Conservation (phyloP, 2,113 vertebrate species). For the Eptesicus fuscus region DNA sequence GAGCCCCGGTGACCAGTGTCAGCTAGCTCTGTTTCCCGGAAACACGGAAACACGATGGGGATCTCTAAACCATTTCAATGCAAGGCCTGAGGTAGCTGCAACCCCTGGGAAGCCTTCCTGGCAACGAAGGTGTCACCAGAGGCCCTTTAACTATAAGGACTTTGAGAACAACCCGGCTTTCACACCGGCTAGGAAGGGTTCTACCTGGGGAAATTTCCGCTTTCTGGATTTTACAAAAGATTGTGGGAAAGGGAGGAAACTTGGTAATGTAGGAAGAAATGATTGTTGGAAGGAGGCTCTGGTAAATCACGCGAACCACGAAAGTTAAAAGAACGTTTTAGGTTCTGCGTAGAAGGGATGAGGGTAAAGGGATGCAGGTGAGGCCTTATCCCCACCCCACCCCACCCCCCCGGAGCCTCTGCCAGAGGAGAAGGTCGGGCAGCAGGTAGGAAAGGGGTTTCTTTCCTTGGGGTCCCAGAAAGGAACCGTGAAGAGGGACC, state of each 20-base stretch:
- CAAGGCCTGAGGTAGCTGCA: neutral
- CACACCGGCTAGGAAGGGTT: neutral
- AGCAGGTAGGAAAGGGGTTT: neutral
- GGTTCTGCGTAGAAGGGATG: neutral
- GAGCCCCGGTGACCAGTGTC: neutral
- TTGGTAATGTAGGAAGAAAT: neutral
- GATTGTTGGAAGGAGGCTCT: neutral
- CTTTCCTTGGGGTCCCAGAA: neutral
- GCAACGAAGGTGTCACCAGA: constrained; percentile 5
- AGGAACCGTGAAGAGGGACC: neutral
- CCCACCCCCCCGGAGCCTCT: neutral
- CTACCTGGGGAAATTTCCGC: neutral
- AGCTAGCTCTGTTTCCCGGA: constrained; percentile 38
- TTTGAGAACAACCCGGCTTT: neutral
- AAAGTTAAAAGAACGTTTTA: neutral
- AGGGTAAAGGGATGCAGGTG: neutral
- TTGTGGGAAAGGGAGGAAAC: neutral
- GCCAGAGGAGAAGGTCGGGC: neutral
- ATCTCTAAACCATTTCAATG: neutral
- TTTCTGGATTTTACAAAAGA: neutral
- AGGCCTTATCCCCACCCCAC: neutral
- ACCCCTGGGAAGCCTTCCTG: neutral
- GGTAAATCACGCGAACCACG: neutral
- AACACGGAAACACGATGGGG: neutral
- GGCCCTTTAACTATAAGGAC: neutral